Conservation (phyloP, 2,888 invertebrate genomes). For the Pristionchus maxplancki region DNA sequence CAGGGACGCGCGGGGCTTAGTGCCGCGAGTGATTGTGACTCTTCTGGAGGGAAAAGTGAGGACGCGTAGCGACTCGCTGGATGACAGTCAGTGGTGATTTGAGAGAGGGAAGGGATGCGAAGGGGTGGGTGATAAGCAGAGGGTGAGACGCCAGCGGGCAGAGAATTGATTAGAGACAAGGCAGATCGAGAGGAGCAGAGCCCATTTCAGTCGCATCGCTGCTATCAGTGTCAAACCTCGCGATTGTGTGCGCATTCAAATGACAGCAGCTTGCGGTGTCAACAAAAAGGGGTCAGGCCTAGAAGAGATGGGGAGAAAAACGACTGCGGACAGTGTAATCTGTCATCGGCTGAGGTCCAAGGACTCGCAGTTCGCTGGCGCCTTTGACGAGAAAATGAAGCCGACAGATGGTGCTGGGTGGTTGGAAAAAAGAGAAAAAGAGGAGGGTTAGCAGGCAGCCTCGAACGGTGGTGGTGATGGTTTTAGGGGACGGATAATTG, state of each 20-base stretch:
- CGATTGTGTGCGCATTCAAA: neutral
- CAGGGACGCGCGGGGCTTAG: neutral
- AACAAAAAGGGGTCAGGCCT: conserved; percentile 5
- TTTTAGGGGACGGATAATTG: conserved; percentile 43
- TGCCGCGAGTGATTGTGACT: neutral
- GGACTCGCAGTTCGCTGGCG: neutral
- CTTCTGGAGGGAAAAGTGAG: neutral
- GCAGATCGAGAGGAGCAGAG: neutral
- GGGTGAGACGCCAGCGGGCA: neutral
- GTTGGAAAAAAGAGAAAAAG: neutral
- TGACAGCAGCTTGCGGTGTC: neutral
- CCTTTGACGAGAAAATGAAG: conserved; percentile 16
- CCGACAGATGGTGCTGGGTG: conserved; percentile 35
- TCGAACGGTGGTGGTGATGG: conserved; percentile 45
- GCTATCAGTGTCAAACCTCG: neutral
- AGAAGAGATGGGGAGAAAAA: neutral
- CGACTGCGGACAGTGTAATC: neutral
- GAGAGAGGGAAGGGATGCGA: neutral
- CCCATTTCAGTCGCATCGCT: neutral
- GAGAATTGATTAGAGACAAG: neutral
- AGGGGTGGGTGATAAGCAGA: conserved; percentile 4
- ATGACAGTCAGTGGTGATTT: neutral
- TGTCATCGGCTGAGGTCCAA: conserved; percentile 38
- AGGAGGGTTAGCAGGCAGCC: neutral
- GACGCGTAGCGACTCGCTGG: neutral